phyloP scores from a whole-genome alignment of 37 sponge, comb jelly and placozoan genomes.

The Tethya wilhelma region DNA sequence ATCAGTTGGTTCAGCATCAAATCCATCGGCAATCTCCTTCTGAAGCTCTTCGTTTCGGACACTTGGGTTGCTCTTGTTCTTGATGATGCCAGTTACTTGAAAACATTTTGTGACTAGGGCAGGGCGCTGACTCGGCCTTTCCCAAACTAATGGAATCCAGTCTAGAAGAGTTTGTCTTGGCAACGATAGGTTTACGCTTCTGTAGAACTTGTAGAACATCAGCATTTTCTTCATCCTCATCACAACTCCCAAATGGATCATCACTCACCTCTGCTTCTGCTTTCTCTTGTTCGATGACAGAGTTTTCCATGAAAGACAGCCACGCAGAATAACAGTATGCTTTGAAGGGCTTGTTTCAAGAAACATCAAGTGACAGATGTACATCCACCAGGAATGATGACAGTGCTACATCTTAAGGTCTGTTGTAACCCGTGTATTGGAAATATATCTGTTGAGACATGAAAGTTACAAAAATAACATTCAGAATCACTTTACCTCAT shows the following conservation, averaged over 20 bases:
- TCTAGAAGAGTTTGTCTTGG: neutral
- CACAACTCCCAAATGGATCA: neutral
- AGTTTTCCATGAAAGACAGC: neutral
- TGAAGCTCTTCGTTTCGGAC: neutral
- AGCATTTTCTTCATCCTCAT: neutral
- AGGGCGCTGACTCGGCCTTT: neutral
- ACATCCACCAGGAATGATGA: no score
- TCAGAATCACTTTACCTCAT: neutral
- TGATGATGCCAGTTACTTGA: neutral
- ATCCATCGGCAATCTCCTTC: neutral
- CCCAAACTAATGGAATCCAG: neutral
- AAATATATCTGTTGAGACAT: neutral
- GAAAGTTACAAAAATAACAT: neutral
- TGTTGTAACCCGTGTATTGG: neutral
- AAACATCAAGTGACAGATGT: neutral
- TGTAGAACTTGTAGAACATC: neutral
- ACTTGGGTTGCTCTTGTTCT: neutral
- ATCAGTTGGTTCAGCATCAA: neutral
- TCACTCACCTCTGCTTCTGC: conserved; percentile 1
- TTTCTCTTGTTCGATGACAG: neutral
- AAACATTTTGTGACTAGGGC: neutral
- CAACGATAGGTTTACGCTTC: neutral
- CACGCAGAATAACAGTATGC: neutral
- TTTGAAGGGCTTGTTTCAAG: neutral
- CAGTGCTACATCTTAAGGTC: neutral